phyloP scores from a whole-genome alignment of 1,140 invertebrate genomes.

The Ceratoteleas bidentatus region DNA sequence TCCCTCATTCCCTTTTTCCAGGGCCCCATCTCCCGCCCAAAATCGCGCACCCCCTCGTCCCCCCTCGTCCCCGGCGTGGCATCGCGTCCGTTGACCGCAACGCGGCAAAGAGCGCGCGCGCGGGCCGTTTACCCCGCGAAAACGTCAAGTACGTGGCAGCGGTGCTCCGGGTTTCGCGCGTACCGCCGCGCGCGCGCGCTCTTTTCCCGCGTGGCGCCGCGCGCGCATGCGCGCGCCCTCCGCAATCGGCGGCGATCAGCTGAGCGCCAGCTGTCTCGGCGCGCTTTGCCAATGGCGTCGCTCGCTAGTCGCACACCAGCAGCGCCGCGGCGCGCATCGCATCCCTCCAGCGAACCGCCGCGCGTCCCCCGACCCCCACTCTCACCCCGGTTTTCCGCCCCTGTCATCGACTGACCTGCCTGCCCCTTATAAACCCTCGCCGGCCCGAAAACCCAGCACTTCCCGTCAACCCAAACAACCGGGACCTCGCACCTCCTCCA shows the following conservation, averaged over 20 bases:
- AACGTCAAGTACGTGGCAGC: slow-evolving; percentile 62
- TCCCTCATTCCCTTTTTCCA: too few species aligned
- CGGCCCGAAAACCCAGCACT: neutral
- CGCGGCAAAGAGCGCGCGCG: slow-evolving; percentile 3
- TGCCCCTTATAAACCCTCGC: neutral
- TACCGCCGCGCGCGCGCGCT: slow-evolving; percentile 27
- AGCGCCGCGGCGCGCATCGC: neutral
- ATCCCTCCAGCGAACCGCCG: neutral
- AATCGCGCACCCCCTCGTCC: too few species aligned
- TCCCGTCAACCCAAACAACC: too few species aligned
- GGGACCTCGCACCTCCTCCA: too few species aligned
- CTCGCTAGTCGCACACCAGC: neutral
- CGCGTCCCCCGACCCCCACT: neutral
- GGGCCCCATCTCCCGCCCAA: too few species aligned
- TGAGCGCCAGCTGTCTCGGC: slow-evolving; percentile 78
- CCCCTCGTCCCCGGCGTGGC: too few species aligned
- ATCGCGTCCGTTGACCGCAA: too few species aligned
- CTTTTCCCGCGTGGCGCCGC: slow-evolving; percentile 70
- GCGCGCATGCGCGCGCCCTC: slow-evolving; percentile 18
- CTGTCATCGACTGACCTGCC: neutral
- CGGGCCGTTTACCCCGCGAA: slow-evolving; percentile 51
- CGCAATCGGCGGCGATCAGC: slow-evolving; percentile 71
- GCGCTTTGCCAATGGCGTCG: slow-evolving; percentile 66
- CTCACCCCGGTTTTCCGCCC: too few species aligned
- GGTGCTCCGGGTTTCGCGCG: neutral